Evolutionary conservation across 2,888 invertebrate genomes (phyloP).

Genomic region (Mamestra brassicae): DNA sequence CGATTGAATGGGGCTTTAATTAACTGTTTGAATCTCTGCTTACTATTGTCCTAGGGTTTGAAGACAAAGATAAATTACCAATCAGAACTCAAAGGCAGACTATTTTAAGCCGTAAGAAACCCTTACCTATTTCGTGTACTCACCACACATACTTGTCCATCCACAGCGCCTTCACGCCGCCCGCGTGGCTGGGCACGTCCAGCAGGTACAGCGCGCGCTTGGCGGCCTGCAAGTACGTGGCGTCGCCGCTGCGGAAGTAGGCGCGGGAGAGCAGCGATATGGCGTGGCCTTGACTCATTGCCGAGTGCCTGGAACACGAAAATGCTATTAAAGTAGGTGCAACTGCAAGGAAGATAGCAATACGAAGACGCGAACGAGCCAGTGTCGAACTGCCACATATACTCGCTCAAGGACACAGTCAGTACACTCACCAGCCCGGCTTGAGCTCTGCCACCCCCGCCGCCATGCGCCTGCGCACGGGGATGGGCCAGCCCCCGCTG

Average conservation of each 20-base stretch:
- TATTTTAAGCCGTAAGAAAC: no score
- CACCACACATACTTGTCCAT: slow-evolving; percentile 97
- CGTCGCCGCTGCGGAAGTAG: slow-evolving; percentile 95
- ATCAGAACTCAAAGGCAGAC: no score
- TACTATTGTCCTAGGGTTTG: no score
- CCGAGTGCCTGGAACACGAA: slow-evolving; percentile 93
- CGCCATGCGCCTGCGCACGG: slow-evolving; percentile 94
- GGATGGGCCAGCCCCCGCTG: slow-evolving; percentile 98
- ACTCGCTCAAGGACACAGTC: slow-evolving; percentile 95
- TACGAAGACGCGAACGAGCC: neutral
- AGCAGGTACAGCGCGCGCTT: slow-evolving; percentile 95
- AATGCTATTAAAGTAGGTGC: no score
- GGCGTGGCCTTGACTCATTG: slow-evolving; percentile 99
- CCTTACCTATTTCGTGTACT: slow-evolving; percentile 68
- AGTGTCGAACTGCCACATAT: slow-evolving; percentile 97
- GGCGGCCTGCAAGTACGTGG: slow-evolving; percentile 95
- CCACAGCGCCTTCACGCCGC: slow-evolving; percentile 96
- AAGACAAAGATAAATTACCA: no score
- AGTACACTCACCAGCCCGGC: slow-evolving; percentile 94
- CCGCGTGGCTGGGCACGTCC: slow-evolving; percentile 93
- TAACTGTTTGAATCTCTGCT: no score
- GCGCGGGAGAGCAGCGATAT: slow-evolving; percentile 98
- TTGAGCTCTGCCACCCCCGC: slow-evolving; percentile 94
- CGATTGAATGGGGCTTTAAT: no score
- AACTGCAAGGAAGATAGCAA: neutral